Evolutionary conservation across 2,888 invertebrate genomes (phyloP).

Genomic region (Cremastinae sp.): DNA sequence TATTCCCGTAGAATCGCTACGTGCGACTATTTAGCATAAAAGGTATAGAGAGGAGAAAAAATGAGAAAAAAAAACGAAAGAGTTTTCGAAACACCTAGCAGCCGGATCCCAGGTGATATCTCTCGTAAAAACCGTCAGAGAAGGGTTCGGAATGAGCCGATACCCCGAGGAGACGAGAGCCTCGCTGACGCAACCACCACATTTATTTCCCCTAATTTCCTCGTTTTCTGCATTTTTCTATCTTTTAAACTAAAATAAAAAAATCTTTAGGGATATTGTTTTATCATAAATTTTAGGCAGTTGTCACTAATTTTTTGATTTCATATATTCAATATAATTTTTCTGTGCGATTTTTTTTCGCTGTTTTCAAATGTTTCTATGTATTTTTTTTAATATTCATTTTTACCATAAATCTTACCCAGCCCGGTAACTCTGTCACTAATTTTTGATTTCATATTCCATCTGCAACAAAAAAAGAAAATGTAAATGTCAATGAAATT

Average conservation of each 20-base stretch:
- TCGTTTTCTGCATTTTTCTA: neutral
- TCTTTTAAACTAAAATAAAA: no score
- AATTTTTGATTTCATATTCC: no score
- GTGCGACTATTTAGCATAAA: conserved; percentile 55
- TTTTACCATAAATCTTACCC: neutral
- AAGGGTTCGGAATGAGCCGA: conserved; percentile 52
- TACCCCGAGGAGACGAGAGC: conserved; percentile 19
- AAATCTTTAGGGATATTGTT: no score
- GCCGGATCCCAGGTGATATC: conserved; percentile 54
- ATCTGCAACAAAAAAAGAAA: no score
- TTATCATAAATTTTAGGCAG: no score
- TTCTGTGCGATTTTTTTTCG: neutral
- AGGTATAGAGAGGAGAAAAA: conserved; percentile 25
- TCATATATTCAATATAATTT: neutral
- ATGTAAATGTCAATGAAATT: no score
- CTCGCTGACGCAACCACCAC: conserved; percentile 4
- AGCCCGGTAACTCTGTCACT: no score
- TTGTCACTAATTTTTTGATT: neutral
- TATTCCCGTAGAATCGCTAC: conserved; percentile 30
- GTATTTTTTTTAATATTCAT: neutral
- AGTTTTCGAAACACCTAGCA: conserved; percentile 34
- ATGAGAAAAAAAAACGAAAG: conserved; percentile 25
- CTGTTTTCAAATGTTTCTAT: no score
- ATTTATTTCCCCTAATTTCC: conserved; percentile 11
- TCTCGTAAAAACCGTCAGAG: conserved; percentile 28